phyloP scores from a whole-genome alignment of 1,140 invertebrate species.

The Drosophila repleta region DNA sequence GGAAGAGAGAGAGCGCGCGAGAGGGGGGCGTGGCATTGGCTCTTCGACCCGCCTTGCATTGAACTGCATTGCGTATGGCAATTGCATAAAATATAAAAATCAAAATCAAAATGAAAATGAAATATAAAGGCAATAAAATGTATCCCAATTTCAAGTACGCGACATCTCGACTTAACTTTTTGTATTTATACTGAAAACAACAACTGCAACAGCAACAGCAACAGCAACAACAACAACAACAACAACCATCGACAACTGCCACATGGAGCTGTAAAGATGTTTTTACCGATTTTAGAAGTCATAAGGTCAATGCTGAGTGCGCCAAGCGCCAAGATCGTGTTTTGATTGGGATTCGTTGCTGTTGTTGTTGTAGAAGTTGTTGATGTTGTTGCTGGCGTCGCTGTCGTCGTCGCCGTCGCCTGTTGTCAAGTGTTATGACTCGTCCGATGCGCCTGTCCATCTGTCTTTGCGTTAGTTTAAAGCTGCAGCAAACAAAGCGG shows the following conservation, averaged over 20 bases:
- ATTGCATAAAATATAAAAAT: constrained; percentile 36
- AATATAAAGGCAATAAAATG: constrained; percentile 70
- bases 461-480: constrained; percentile 31
- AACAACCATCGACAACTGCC: constrained; percentile 51
- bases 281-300: constrained; percentile 82
- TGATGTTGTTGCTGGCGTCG: constrained; percentile 29
- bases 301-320: constrained; percentile 80
- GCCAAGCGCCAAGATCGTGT: constrained; percentile 75
- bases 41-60: constrained; percentile 24
- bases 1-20: not conserved
- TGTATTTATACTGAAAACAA: constrained; percentile 75
- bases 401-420: constrained; percentile 37
- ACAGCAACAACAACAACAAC: constrained; percentile 31
- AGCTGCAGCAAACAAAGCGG: constrained; percentile 68
- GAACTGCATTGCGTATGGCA: constrained; percentile 43
- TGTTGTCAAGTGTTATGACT: constrained; percentile 81
- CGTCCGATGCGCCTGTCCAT: constrained; percentile 48
- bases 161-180: constrained; percentile 53
- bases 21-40: not conserved
- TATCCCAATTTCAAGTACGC: constrained; percentile 79
- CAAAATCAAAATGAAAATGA: constrained; percentile 6
- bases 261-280: constrained; percentile 80
- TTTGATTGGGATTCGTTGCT: constrained; percentile 67
- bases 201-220: constrained; percentile 34
- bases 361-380: constrained; percentile 43